Conservation (phyloP, 2,113 vertebrate species). For the Gymnogyps californianus region DNA sequence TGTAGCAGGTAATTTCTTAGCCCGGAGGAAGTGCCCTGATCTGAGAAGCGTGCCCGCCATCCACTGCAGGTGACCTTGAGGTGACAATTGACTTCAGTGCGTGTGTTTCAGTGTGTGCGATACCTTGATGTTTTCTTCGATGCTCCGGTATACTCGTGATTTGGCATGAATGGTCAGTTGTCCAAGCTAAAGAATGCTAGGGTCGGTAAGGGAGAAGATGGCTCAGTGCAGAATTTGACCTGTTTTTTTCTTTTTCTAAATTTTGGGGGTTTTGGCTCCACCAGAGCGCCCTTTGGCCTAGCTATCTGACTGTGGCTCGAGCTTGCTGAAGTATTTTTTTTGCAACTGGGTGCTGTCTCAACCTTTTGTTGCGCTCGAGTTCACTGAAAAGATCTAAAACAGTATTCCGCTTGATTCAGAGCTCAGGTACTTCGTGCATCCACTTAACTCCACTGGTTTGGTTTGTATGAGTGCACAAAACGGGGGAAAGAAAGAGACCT, state of each 20-base stretch:
- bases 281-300: slow-evolving; percentile 14
- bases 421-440: slow-evolving; percentile 68
- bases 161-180: neutral
- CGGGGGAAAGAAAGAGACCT: neutral
- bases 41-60: slow-evolving; percentile 20
- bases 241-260: neutral
- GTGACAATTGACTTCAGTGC: slow-evolving; percentile 25
- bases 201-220: neutral
- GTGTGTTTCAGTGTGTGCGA: slow-evolving; percentile 52
- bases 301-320: slow-evolving; percentile 25
- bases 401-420: slow-evolving; percentile 63
- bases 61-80: slow-evolving; percentile 39
- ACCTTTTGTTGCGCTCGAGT: slow-evolving; percentile 33
- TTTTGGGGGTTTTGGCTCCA: neutral
- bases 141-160: slow-evolving; percentile 53
- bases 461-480: slow-evolving; percentile 1
- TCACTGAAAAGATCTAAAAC: slow-evolving; percentile 20
- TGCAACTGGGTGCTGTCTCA: slow-evolving; percentile 31
- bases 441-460: slow-evolving; percentile 31
- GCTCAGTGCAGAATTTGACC: neutral
- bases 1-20: slow-evolving; percentile 42
- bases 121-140: slow-evolving; percentile 48
- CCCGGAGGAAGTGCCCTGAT: slow-evolving; percentile 39
- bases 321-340: slow-evolving; percentile 30
- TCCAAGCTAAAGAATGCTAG: neutral